Base-by-base conservation (phyloP, 2,888 invertebrate genomes). In the Stictocephala bisonia region DNA sequence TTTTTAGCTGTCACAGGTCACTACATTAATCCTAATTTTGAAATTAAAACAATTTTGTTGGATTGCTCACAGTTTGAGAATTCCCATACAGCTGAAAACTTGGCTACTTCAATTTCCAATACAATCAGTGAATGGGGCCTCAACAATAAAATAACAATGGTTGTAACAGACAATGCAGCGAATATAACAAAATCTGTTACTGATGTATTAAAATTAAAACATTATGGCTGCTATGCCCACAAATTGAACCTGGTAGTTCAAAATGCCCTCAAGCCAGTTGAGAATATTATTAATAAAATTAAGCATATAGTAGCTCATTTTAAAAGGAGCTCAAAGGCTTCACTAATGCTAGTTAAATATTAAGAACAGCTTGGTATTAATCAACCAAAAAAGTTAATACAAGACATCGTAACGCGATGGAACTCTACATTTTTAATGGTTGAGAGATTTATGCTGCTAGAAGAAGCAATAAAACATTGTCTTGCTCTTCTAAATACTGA, bases 1-100 rank as follows among this genome's bases (percentile, higher is more conserved):
- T 81, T 75, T 75, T 71, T 82, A 44, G 80, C 77, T 22, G 78
- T 80, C 6, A 81, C 78, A 13, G 75, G 50, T 9, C 80, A 81
- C 76, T 81, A 76, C 74, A 72, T 80, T 24, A 50, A 78, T 66
- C 48, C 76, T 2, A 58, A 79, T 64, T 81, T 80, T 78, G 40
- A 77, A 74, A 13, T 79, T 9, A 76, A 79, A 68, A 78, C 78
- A 9, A 29, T 78, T 24, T 68, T 80, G 41, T 68, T 81, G 13
- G 77, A 78, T 11, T 80, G 79, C 67, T 24, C 70, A 11, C 15
- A 58, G 24, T 79, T 78, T 64, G n/a, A 24, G 24, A 76, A 75
- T 48, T 71, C 69, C 4, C 81, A 82, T 74, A 81, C 80, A 3
- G 74, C 77, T 35, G 71, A 44, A 40, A 79, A 81, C 78, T 75